A percentile compares a stretch with the other conserved stretches of the same genome.
These are phyloP conservation scores for Clivina fossor DNA, from an alignment of 2,888 invertebrate genomes.

Conservation along the genomic window DNA sequence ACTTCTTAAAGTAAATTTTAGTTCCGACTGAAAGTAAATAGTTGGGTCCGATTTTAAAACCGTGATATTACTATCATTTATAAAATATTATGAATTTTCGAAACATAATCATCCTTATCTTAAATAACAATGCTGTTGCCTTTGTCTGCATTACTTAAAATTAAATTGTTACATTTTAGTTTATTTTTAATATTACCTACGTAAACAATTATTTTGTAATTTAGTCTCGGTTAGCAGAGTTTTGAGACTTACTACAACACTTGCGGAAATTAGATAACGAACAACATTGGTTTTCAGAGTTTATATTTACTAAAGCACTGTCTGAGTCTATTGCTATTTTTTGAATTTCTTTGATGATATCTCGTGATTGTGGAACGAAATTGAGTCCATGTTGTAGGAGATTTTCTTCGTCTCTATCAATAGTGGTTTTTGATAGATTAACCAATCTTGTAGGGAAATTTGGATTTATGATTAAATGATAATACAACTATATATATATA, in stretches of 20 bases:
- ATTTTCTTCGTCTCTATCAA: too few species aligned
- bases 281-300: neutral
- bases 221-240: neutral
- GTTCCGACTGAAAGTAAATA: neutral
- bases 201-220: neutral
- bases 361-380: neutral
- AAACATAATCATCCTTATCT: neutral
- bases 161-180: neutral
- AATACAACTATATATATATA: too few species aligned
- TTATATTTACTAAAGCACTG: neutral
- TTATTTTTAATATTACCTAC: neutral
- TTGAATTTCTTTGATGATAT: neutral
- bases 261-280: neutral
- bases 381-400: too few species aligned
- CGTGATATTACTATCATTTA: neutral
- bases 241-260: neutral
- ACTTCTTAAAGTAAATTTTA: neutral
- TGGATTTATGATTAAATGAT: too few species aligned
- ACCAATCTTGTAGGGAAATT: too few species aligned
- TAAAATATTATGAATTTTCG: neutral
- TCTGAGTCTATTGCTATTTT: neutral
- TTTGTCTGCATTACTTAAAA: neutral
- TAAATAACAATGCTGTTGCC: neutral
- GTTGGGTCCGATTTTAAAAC: neutral
- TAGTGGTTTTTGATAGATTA: too few species aligned